Conservation (phyloP, 2,797 vertebrate genomes). For the Gymnoscopelus braueri region DNA sequence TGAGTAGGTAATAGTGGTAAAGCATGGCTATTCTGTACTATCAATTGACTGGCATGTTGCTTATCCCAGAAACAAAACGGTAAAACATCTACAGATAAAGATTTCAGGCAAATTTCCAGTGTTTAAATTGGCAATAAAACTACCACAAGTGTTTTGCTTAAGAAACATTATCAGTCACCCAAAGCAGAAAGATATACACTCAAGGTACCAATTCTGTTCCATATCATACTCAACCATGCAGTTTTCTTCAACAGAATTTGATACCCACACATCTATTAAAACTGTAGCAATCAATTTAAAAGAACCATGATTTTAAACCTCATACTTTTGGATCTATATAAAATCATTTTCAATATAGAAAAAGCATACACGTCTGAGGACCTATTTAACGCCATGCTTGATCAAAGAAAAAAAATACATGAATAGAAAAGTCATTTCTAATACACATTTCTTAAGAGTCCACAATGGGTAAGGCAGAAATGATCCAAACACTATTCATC, state of each 20-base stretch:
- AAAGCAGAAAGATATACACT: neutral
- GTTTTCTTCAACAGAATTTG: constrained; percentile 5
- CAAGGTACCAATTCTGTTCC: neutral
- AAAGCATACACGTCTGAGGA: constrained; percentile 13
- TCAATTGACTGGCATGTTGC: constrained; percentile 1
- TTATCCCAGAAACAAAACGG: constrained; percentile 3
- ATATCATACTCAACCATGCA: constrained; percentile 2
- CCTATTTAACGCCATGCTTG: constrained; percentile 49
- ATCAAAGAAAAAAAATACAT: constrained; percentile 45
- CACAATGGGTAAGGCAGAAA: constrained; percentile 43
- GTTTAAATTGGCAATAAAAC: constrained; percentile 18
- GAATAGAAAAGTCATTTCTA: constrained; percentile 39
- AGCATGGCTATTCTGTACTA: constrained; percentile 17
- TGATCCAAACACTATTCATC: constrained; percentile 13
- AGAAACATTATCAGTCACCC: constrained; percentile 1
- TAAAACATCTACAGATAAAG: constrained; percentile 1
- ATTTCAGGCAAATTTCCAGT: constrained; percentile 15
- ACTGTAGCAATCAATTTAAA: constrained; percentile 28
- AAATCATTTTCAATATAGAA: constrained; percentile 46
- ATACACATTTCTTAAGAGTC: constrained; percentile 39
- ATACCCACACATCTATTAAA: constrained; percentile 16
- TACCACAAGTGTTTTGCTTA: neutral
- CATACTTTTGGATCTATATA: constrained; percentile 41
- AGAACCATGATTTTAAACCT: constrained; percentile 9
- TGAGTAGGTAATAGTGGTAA: constrained; percentile 29